Conservation (phyloP, 2,113 vertebrate species). For the Cavia aperea region DNA sequence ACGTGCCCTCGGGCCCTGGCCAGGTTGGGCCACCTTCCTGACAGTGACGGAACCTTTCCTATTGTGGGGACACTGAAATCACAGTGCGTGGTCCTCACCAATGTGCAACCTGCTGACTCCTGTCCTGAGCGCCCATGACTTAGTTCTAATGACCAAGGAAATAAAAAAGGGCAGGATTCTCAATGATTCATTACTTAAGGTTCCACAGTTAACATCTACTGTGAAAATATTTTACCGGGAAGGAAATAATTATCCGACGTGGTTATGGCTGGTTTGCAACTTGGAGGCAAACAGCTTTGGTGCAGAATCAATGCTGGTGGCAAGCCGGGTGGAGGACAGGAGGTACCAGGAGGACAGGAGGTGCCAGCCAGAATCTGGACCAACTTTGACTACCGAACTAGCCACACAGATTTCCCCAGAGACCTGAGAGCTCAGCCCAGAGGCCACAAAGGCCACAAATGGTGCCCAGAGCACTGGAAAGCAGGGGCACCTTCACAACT, state of each 20-base stretch:
- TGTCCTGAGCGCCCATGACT: background rate
- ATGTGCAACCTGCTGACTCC: background rate
- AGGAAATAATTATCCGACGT: background rate
- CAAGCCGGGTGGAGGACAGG: background rate
- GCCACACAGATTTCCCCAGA: background rate
- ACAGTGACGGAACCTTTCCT: background rate
- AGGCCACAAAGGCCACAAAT: too few relatives aligned
- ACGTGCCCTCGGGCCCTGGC: background rate
- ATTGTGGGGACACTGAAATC: too few relatives aligned
- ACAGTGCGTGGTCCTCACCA: background rate
- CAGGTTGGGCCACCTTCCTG: background rate
- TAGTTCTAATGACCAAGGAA: background rate
- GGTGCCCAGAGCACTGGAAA: background rate
- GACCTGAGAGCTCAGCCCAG: background rate
- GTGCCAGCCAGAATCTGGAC: background rate
- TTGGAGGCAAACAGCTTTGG: background rate
- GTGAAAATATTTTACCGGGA: background rate
- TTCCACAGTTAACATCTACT: background rate
- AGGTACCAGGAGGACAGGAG: background rate
- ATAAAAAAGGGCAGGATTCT: background rate
- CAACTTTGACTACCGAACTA: background rate
- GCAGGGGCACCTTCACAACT: background rate
- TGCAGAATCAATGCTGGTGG: constrained; percentile 25
- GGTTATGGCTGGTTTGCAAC: background rate
- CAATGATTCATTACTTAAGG: background rate